Percentiles rank a stretch among this genome's conserved stretches.
Evolutionary conservation across 2,888 invertebrate genomes (phyloP).

Genomic region (Idaea aversata): DNA sequence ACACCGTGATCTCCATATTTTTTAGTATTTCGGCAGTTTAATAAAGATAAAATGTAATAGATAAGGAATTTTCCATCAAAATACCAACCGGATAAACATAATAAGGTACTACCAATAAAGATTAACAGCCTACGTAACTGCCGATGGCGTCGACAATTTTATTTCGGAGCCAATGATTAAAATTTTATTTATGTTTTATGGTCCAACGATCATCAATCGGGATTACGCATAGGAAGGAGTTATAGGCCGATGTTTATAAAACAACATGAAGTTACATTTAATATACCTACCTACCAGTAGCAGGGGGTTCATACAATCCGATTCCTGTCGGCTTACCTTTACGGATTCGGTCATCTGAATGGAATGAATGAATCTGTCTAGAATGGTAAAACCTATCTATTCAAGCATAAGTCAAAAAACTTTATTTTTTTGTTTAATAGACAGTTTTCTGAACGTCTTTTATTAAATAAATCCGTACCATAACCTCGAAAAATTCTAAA

Average conservation of each 20-base stretch:
- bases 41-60: neutral
- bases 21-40: neutral
- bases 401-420: no score
- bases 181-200: conserved; percentile 50
- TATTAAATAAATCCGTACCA: no score
- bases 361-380: no score
- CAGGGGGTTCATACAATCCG: no score
- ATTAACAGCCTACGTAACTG: conserved; percentile 20
- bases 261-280: conserved; percentile 32
- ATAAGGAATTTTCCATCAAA: neutral
- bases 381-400: no score
- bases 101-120: conserved; percentile 4
- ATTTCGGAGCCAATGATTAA: conserved; percentile 41
- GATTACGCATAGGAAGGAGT: conserved; percentile 44
- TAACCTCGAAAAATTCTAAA: no score
- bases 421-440: no score
- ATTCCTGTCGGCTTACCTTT: no score
- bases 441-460: no score
- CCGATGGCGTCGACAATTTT: conserved; percentile 33
- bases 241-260: conserved; percentile 50
- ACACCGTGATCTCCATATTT: neutral
- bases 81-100: conserved; percentile 3
- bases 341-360: no score
- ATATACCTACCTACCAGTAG: neutral
- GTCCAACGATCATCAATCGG: conserved; percentile 46